phyloP scores from a whole-genome alignment of 1,140 invertebrate genomes.

The Drosophila neocordata region DNA sequence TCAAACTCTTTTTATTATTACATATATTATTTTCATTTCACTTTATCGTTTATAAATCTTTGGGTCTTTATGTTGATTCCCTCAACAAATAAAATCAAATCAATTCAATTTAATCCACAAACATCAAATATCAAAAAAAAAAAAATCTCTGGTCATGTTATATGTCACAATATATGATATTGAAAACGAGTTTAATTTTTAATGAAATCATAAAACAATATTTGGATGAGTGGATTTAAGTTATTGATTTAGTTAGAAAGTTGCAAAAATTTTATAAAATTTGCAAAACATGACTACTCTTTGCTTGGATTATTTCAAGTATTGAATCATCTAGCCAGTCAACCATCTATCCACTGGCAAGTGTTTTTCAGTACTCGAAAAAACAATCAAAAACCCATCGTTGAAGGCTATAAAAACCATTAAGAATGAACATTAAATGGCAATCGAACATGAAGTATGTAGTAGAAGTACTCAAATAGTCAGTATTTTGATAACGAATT shows the following conservation, averaged over 20 bases:
- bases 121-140: not conserved
- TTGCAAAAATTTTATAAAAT: not conserved
- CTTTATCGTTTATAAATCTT: no score
- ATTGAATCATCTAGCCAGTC: not conserved
- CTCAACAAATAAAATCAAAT: not conserved
- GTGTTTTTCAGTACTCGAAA: conserved; percentile 1
- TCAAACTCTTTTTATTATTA: no score
- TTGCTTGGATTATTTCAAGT: not conserved
- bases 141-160: no score
- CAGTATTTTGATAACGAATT: conserved; percentile 15
- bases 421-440: conserved; percentile 71
- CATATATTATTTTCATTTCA: no score
- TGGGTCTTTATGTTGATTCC: no score
- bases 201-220: conserved; percentile 39
- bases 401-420: conserved; percentile 66
- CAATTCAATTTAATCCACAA: conserved; percentile 19
- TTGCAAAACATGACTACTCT: not conserved
- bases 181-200: conserved; percentile 54
- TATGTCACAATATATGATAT: conserved; percentile 16
- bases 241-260: conserved; percentile 5
- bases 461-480: not conserved
- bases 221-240: not conserved
- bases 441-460: conserved; percentile 6
- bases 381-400: conserved; percentile 66
- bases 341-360: not conserved